These are phyloP conservation scores for Dunckerocampus dactyliophorus DNA, from an alignment of 2,113 vertebrate genomes.

Conservation along the genomic window DNA sequence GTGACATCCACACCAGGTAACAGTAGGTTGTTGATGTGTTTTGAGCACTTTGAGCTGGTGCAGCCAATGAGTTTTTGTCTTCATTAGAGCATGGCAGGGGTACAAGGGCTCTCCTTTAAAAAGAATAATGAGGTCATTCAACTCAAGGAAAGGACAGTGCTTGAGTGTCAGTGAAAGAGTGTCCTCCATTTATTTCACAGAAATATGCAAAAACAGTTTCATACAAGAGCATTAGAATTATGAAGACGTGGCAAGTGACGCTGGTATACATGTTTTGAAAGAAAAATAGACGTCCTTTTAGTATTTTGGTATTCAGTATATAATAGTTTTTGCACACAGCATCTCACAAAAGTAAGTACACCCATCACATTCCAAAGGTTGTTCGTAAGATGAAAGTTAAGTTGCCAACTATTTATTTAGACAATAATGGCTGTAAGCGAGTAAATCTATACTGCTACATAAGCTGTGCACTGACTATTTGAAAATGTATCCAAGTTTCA, in stretches of 20 bases:
- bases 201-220: slow-evolving; percentile 46
- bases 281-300: no score
- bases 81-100: neutral
- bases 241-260: slow-evolving; percentile 1
- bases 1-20: slow-evolving; percentile 28
- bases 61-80: slow-evolving; percentile 12
- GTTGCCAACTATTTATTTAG: no score
- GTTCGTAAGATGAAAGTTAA: no score
- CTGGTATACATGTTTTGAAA: no score
- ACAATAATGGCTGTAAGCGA: no score
- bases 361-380: no score
- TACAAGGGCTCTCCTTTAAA: neutral
- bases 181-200: slow-evolving; percentile 25
- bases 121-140: slow-evolving; percentile 33
- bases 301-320: no score
- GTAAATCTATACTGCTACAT: no score
- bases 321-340: no score
- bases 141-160: neutral
- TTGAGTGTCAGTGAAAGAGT: slow-evolving; percentile 14
- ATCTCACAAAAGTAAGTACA: no score
- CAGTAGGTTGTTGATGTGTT: slow-evolving; percentile 1
- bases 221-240: slow-evolving; percentile 29
- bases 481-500: no score
- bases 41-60: slow-evolving; percentile 14
- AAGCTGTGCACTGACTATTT: no score